Percentiles rank a stretch among this genome's conserved stretches.
These are phyloP conservation scores for Leucozona laternaria DNA, from an alignment of 2,888 invertebrate species.

Conservation along the genomic window DNA sequence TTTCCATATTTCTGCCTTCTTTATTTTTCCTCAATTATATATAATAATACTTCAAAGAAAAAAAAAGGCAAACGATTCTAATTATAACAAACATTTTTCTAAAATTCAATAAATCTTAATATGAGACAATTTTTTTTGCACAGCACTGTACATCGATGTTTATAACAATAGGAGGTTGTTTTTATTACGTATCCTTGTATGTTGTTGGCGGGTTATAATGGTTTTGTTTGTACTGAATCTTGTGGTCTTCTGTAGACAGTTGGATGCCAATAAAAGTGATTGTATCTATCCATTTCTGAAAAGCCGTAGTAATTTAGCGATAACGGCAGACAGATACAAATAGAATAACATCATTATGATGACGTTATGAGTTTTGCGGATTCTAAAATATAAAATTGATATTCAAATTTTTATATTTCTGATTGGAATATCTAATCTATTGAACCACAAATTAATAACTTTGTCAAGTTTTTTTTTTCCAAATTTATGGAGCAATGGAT, in stretches of 20 bases:
- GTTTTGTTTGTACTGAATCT: constrained; percentile 13
- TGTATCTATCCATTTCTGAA: constrained; percentile 16
- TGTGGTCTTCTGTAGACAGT: constrained; percentile 23
- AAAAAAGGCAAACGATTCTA: too few relatives aligned
- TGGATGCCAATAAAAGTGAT: constrained; percentile 28
- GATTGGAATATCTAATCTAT: not conserved
- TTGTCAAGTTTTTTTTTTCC: not conserved
- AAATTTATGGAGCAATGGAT: not conserved
- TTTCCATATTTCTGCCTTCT: too few relatives aligned
- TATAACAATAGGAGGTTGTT: constrained; percentile 18
- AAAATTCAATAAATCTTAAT: too few relatives aligned
- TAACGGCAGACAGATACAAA: constrained; percentile 4
- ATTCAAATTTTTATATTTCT: not conserved
- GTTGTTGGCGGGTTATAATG: constrained; percentile 22
- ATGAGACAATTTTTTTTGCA: not conserved
- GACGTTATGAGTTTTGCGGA: not conserved
- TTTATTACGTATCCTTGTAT: constrained; percentile 18
- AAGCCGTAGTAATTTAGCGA: not conserved
- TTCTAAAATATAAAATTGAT: constrained; percentile 15
- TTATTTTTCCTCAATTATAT: too few relatives aligned
- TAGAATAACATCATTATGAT: constrained; percentile 1
- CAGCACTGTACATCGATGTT: not conserved
- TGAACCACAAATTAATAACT: not conserved
- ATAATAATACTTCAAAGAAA: too few relatives aligned
- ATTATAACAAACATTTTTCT: too few relatives aligned